Evolutionary conservation across 2,797 vertebrate species (phyloP).

Genomic region (Rachycentron canadum): DNA sequence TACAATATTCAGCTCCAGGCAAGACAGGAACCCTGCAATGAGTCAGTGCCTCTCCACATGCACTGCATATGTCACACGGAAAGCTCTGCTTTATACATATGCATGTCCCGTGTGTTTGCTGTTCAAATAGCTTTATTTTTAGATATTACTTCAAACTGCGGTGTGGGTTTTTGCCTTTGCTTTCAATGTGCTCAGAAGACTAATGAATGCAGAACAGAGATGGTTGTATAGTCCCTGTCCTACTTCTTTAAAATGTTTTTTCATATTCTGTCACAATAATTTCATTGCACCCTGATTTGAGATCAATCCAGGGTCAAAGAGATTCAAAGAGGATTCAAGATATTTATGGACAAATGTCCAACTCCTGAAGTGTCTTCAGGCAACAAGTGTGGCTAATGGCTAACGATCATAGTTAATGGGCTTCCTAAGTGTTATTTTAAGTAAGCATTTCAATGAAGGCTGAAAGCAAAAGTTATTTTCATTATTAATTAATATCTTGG

Average conservation of each 20-base stretch:
- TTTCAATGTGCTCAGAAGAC: conserved; percentile 11
- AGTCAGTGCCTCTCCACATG: conserved; percentile 54
- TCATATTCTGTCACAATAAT: conserved; percentile 15
- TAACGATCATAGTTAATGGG: no score
- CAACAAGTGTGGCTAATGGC: not conserved
- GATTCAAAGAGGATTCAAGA: not conserved
- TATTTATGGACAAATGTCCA: not conserved
- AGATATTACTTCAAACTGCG: conserved; percentile 52
- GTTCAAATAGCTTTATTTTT: conserved; percentile 57
- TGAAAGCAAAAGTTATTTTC: no score
- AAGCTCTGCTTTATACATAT: conserved; percentile 55
- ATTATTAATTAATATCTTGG: no score
- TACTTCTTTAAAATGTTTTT: conserved; percentile 19
- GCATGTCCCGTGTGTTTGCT: conserved; percentile 38
- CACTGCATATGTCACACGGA: conserved; percentile 50
- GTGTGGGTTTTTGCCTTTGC: conserved; percentile 40
- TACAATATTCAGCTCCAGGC: conserved; percentile 54
- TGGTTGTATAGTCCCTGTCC: conserved; percentile 18
- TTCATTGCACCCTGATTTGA: conserved; percentile 3
- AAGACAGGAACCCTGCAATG: conserved; percentile 39
- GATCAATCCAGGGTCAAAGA: not conserved
- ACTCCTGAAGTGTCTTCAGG: not conserved
- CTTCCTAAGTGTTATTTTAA: no score
- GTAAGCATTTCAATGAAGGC: no score
- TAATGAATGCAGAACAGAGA: conserved; percentile 29